These are phyloP conservation scores for Indicator indicator DNA, from an alignment of 2,113 vertebrate species.

Conservation along the genomic window DNA sequence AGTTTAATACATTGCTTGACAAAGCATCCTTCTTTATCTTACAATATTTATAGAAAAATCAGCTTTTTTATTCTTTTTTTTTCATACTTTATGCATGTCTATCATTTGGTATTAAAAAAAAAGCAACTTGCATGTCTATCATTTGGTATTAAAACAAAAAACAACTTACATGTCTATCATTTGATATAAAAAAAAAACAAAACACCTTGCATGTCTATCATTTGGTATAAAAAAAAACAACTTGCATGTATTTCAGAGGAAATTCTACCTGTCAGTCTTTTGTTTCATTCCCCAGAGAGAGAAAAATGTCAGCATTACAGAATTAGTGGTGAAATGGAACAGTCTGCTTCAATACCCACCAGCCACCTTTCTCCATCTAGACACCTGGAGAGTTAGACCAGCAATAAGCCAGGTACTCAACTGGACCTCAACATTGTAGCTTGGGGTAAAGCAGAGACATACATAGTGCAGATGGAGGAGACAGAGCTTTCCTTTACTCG, in stretches of 20 bases:
- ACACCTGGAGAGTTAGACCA: background rate
- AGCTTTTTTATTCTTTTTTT: background rate
- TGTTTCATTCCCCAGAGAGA: background rate
- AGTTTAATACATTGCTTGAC: background rate
- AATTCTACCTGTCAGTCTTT: background rate
- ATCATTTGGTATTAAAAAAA: too few species aligned
- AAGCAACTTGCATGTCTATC: background rate
- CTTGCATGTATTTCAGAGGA: background rate
- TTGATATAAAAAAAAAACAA: too few species aligned
- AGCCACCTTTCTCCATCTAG: background rate
- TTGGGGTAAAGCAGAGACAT: background rate
- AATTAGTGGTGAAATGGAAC: background rate
- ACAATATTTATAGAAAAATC: background rate
- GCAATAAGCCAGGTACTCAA: background rate
- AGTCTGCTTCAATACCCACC: background rate
- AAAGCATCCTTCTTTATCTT: background rate
- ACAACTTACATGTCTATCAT: background rate
- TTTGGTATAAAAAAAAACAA: too few species aligned
- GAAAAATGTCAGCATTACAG: background rate
- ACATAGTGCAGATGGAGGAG: background rate
- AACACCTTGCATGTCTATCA: too few species aligned
- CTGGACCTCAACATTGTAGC: background rate
- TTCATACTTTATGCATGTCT: background rate
- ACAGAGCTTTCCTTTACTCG: background rate
- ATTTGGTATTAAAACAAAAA: too few species aligned